Evolutionary conservation across 2,888 invertebrate genomes (phyloP).

Genomic region (Megaustenia siamemsis): DNA sequence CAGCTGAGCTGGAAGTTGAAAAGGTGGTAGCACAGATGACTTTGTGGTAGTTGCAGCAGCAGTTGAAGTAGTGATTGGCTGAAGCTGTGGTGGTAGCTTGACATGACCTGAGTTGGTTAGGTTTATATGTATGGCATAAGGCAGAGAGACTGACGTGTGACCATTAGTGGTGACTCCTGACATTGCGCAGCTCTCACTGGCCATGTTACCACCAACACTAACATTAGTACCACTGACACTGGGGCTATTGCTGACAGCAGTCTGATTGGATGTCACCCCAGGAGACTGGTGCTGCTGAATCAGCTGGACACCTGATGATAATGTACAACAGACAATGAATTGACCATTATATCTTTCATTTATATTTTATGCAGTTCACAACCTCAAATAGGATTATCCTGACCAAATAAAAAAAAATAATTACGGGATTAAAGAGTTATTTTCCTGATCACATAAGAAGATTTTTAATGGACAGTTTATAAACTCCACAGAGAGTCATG

Average conservation of each 20-base stretch:
- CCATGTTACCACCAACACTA: slow-evolving; percentile 51
- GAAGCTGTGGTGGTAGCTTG: slow-evolving; percentile 53
- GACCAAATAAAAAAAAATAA: too few species aligned
- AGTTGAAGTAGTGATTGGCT: slow-evolving; percentile 51
- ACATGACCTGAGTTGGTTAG: slow-evolving; percentile 52
- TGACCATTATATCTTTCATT: background rate
- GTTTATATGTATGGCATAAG: slow-evolving; percentile 59
- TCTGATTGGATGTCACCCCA: background rate
- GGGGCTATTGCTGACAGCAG: background rate
- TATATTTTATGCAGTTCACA: too few species aligned
- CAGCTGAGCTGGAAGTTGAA: slow-evolving; percentile 51
- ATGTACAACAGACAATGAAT: background rate
- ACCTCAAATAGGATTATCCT: too few species aligned
- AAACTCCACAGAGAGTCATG: too few species aligned
- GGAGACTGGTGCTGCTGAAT: slow-evolving; percentile 22
- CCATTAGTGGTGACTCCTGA: background rate
- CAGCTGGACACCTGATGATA: slow-evolving; percentile 22
- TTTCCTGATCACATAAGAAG: too few species aligned
- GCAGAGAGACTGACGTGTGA: slow-evolving; percentile 44
- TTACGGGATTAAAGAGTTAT: too few species aligned
- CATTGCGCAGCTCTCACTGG: slow-evolving; percentile 54
- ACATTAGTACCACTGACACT: background rate
- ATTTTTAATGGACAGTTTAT: too few species aligned
- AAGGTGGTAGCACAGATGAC: slow-evolving; percentile 42
- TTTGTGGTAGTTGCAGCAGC: slow-evolving; percentile 36